These are phyloP conservation scores for Lepus timidus DNA, from an alignment of 2,113 vertebrate species.

Conservation along the genomic window DNA sequence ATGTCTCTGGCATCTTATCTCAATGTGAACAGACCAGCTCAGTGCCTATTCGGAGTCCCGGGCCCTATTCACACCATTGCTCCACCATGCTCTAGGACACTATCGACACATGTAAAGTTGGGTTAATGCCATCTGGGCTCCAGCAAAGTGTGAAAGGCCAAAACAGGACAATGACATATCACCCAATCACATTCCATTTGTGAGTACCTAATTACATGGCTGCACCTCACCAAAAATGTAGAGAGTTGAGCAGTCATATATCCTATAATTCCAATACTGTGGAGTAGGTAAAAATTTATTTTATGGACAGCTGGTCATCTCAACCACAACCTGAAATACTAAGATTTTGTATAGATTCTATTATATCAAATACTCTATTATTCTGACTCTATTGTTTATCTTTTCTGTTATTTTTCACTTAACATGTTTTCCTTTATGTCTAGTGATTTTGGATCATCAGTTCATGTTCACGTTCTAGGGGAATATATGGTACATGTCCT, in stretches of 20 bases:
- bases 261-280: not conserved
- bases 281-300: not conserved
- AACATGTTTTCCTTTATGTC: not conserved
- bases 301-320: not conserved
- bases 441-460: slow-evolving; percentile 20
- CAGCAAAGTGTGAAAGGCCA: not conserved
- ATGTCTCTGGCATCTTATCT: not conserved
- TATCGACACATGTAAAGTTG: not conserved
- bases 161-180: not conserved
- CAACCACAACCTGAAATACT: not conserved
- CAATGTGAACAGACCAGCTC: not conserved
- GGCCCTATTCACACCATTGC: not conserved
- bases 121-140: not conserved
- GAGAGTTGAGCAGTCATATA: not conserved
- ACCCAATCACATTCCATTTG: not conserved
- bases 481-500: not conserved
- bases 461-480: not conserved
- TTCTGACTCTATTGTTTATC: not conserved
- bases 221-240: not conserved
- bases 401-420: not conserved
- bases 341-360: not conserved
- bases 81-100: not conserved
- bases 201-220: not conserved
- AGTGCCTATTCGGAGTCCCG: not conserved
- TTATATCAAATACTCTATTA: not conserved